A percentile compares a stretch with the other conserved stretches of the same genome.
These are phyloP conservation scores for Grallaria varia DNA, from an alignment of 2,113 vertebrate genomes.

Conservation along the genomic window DNA sequence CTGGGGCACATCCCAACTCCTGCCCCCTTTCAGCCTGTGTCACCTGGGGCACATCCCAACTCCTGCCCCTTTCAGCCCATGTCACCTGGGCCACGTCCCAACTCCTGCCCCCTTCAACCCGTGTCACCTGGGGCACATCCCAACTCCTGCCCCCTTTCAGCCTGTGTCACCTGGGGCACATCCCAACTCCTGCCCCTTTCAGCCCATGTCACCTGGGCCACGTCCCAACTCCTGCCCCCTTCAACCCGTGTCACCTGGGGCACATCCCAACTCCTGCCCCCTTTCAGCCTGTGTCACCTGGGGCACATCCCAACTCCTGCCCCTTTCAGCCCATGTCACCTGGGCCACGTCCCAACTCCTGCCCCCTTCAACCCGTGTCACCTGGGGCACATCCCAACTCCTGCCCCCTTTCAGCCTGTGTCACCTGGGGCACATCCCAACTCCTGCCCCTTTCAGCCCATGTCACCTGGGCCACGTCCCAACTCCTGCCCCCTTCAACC, in stretches of 20 bases:
- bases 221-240: accelerated
- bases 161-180: accelerated
- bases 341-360: accelerated
- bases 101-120: neutral
- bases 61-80: neutral
- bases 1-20: accelerated
- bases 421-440: accelerated
- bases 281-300: neutral
- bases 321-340: neutral
- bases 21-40: neutral
- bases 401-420: neutral
- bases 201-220: neutral
- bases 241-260: neutral
- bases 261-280: accelerated
- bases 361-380: neutral
- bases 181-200: neutral
- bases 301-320: accelerated
- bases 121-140: accelerated
- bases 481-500: neutral
- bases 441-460: neutral
- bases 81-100: accelerated
- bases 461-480: accelerated
- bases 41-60: accelerated
- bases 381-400: accelerated
- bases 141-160: neutral